Evolutionary conservation across 2,113 vertebrate species (phyloP).

Genomic region (Ciconia boyciana): DNA sequence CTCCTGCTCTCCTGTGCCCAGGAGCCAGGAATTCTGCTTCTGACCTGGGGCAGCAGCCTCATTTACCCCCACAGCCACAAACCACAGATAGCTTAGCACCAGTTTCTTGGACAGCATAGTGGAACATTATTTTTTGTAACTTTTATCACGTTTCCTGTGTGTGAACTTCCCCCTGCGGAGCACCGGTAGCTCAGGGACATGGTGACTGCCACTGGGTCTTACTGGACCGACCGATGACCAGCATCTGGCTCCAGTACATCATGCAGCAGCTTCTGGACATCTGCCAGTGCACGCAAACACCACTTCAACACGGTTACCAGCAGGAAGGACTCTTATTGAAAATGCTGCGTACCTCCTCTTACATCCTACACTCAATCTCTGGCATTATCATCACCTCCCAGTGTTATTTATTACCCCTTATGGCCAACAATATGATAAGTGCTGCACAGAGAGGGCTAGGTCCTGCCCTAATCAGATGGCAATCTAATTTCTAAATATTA

Average conservation of each 20-base stretch:
- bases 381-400: background rate
- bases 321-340: background rate
- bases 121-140: background rate
- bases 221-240: background rate
- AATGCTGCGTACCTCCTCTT: background rate
- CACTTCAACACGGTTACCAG: fast-evolving
- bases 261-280: background rate
- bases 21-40: background rate
- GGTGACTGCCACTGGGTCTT: background rate
- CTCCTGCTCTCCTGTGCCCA: background rate
- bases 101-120: background rate
- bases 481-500: background rate
- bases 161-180: background rate
- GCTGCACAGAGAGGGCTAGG: background rate
- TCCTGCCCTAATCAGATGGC: background rate
- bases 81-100: background rate
- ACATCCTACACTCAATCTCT: background rate
- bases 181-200: fast-evolving
- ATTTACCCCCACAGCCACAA: background rate
- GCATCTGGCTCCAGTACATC: background rate
- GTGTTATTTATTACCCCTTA: background rate
- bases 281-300: background rate
- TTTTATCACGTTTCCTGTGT: background rate
- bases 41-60: background rate
- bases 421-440: background rate